Evolutionary conservation across 2,797 vertebrate genomes (phyloP).

Genomic region (Anomalospiza imberbis): DNA sequence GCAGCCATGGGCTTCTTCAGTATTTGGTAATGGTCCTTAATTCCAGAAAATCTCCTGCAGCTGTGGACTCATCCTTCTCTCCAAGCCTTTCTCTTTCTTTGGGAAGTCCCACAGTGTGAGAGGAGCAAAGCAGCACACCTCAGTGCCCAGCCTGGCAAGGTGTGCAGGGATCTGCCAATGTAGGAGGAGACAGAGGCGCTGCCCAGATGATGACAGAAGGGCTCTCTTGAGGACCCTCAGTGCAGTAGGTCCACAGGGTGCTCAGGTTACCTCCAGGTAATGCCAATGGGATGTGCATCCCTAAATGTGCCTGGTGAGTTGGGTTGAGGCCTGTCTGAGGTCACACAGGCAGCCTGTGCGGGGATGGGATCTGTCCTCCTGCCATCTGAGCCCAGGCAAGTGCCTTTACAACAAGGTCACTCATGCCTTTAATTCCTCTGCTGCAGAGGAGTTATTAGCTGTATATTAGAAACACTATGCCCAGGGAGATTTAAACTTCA

Average conservation of each 20-base stretch:
- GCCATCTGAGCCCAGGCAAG: background rate
- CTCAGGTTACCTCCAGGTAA: background rate
- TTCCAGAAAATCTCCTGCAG: background rate
- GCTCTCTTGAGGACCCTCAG: background rate
- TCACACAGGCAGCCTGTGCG: background rate
- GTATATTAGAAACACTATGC: background rate
- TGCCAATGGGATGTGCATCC: background rate
- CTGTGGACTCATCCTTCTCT: accelerated
- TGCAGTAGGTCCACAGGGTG: background rate
- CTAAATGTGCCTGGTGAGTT: background rate
- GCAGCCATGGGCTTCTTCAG: background rate
- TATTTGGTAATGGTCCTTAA: background rate
- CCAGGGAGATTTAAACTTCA: background rate
- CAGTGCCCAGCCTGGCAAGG: background rate
- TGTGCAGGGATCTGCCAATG: background rate
- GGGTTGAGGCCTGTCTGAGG: background rate
- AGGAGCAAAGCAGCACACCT: background rate
- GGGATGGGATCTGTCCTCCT: background rate
- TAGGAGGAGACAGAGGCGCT: background rate
- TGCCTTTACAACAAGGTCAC: background rate
- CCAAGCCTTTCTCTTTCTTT: background rate
- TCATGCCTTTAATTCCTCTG: background rate
- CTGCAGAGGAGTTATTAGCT: background rate
- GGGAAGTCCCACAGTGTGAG: background rate
- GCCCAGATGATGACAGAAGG: background rate